These are phyloP conservation scores for Drosophila eugracilis DNA, from an alignment of 1,140 invertebrate species.

Conservation along the genomic window DNA sequence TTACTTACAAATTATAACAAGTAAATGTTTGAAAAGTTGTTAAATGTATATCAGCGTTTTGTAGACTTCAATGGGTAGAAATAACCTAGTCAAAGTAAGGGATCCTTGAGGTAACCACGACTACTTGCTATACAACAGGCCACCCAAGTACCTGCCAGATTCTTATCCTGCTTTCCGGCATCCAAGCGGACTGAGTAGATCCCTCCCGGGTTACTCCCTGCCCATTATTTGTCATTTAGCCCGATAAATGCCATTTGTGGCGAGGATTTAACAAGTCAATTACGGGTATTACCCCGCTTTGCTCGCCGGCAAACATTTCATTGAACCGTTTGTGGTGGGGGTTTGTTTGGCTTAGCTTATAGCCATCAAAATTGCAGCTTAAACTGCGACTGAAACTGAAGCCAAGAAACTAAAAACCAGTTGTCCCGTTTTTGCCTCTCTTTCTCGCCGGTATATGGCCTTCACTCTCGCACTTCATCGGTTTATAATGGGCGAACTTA, in stretches of 20 bases:
- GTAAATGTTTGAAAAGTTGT: no score
- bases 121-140: no score
- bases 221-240: constrained; percentile 24
- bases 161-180: background rate
- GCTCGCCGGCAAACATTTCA: constrained; percentile 57
- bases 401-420: constrained; percentile 49
- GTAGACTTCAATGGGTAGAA: no score
- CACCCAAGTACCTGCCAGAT: background rate
- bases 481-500: constrained; percentile 50
- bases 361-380: constrained; percentile 61
- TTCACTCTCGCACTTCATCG: constrained; percentile 7
- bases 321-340: constrained; percentile 54
- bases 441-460: background rate
- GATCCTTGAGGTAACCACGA: no score
- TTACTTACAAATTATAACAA: no score
- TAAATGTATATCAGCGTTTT: no score
- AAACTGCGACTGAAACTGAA: constrained; percentile 34
- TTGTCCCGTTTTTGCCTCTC: constrained; percentile 19
- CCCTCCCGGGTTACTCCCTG: background rate
- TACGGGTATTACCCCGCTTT: constrained; percentile 37
- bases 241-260: constrained; percentile 41
- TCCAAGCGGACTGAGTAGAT: constrained; percentile 2
- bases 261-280: constrained; percentile 52
- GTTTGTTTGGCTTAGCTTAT: constrained; percentile 39
- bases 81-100: no score